Evolutionary conservation across 2,888 invertebrate species (phyloP).

Genomic region (Eristalis arbustorum): DNA sequence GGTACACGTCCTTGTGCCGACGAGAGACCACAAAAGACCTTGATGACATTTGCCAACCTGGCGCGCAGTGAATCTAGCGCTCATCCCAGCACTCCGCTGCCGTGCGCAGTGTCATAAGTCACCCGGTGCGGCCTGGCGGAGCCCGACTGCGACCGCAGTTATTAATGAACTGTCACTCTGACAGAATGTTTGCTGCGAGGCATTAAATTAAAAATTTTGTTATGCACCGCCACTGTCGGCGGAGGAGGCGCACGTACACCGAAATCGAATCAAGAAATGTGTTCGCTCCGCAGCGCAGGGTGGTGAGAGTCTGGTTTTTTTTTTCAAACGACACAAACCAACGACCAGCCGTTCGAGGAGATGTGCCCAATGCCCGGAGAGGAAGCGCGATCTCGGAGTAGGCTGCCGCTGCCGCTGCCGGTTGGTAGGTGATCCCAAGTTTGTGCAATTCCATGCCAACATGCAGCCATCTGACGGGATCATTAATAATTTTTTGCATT

Average conservation of each 20-base stretch:
- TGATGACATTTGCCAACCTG: constrained; percentile 60
- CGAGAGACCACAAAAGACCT: constrained; percentile 56
- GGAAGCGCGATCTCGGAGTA: constrained; percentile 25
- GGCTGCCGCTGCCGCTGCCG: too few species aligned
- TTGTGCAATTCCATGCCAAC: constrained; percentile 59
- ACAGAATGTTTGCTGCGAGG: constrained; percentile 67
- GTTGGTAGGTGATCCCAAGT: constrained; percentile 55
- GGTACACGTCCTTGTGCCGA: constrained; percentile 56
- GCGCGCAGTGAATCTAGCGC: constrained; percentile 11
- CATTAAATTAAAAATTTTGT: constrained; percentile 57
- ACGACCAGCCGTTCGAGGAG: neutral
- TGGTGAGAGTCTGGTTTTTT: constrained; percentile 1
- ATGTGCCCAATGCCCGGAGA: constrained; percentile 21
- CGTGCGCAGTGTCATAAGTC: constrained; percentile 62
- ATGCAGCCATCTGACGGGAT: constrained; percentile 59
- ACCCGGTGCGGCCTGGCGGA: constrained; percentile 41
- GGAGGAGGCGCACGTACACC: constrained; percentile 53
- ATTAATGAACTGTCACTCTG: constrained; percentile 68
- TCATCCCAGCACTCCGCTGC: constrained; percentile 29
- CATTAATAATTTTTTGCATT: constrained; percentile 57
- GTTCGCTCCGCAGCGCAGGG: constrained; percentile 7
- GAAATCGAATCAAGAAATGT: constrained; percentile 67
- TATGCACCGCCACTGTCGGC: constrained; percentile 48
- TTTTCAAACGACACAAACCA: constrained; percentile 51
- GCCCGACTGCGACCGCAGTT: constrained; percentile 15